phyloP scores from a whole-genome alignment of 2,888 invertebrate genomes.

The Mycalesis mineus region DNA sequence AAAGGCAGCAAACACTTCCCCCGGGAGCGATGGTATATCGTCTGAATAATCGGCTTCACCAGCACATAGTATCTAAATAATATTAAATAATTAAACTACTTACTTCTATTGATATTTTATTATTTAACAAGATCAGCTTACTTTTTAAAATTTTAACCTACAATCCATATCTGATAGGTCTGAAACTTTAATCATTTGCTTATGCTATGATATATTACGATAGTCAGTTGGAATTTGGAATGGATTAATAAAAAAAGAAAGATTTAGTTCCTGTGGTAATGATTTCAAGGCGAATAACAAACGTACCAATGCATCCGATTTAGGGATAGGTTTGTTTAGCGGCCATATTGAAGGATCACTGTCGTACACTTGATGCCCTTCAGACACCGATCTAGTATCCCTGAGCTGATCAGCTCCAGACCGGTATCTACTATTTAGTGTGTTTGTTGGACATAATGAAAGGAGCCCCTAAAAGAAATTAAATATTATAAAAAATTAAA shows the following conservation, averaged over 20 bases:
- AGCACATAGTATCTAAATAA: slow-evolving; percentile 71
- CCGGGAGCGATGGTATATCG: slow-evolving; percentile 75
- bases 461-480: slow-evolving; percentile 65
- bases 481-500: slow-evolving; percentile 80
- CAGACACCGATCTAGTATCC: slow-evolving; percentile 73
- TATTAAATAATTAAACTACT: too few relatives aligned
- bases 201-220: too few relatives aligned
- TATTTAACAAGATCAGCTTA: too few relatives aligned
- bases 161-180: too few relatives aligned
- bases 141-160: too few relatives aligned
- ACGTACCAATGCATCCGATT: slow-evolving; percentile 74
- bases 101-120: too few relatives aligned
- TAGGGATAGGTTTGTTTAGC: slow-evolving; percentile 80
- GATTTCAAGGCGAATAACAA: too few relatives aligned
- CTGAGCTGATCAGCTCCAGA: slow-evolving; percentile 62
- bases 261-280: too few relatives aligned
- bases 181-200: too few relatives aligned
- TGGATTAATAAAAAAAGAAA: too few relatives aligned
- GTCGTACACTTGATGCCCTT: slow-evolving; percentile 79
- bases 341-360: slow-evolving; percentile 81
- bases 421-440: slow-evolving; percentile 45
- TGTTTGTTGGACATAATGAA: slow-evolving; percentile 64
- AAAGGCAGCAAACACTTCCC: slow-evolving; percentile 82
- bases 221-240: too few relatives aligned
- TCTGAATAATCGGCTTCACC: slow-evolving; percentile 83